A percentile compares a stretch with the other conserved stretches of the same genome.
These are phyloP conservation scores for Contarinia nasturtii DNA, from an alignment of 1,140 invertebrate genomes.

Conservation along the genomic window DNA sequence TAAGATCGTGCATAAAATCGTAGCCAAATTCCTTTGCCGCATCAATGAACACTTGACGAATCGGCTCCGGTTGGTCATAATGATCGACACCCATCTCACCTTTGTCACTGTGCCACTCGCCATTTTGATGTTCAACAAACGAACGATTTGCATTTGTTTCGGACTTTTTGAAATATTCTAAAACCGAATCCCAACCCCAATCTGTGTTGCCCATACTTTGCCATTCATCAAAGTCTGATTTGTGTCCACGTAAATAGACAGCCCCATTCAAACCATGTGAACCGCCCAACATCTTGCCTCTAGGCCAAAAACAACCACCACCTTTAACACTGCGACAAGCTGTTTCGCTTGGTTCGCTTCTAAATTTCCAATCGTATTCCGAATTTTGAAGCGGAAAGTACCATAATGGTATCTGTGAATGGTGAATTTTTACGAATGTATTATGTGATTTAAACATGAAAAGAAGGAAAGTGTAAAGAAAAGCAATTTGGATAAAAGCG, in stretches of 20 bases:
- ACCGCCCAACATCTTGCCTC: constrained; percentile 50
- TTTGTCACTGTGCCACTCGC: constrained; percentile 5
- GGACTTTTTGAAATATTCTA: constrained; percentile 3
- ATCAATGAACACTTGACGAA: constrained; percentile 21
- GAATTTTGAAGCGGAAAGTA: constrained; percentile 26
- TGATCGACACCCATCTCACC: not conserved
- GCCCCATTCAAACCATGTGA: constrained; percentile 58
- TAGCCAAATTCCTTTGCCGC: constrained; percentile 24
- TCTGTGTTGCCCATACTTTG: constrained; percentile 30
- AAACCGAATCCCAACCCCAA: constrained; percentile 2
- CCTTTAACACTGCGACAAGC: constrained; percentile 30
- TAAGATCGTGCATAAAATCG: constrained; percentile 31
- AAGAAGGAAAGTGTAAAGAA: no score
- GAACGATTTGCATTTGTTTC: constrained; percentile 28
- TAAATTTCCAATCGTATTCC: constrained; percentile 41
- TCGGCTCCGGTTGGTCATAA: constrained; percentile 5
- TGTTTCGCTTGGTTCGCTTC: constrained; percentile 32
- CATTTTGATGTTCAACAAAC: constrained; percentile 32
- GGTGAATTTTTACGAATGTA: constrained; percentile 3
- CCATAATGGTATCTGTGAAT: not conserved
- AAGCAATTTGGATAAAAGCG: no score
- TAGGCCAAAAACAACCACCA: constrained; percentile 34
- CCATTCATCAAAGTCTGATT: constrained; percentile 31
- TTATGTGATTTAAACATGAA: no score
- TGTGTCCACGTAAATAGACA: constrained; percentile 11